These are phyloP conservation scores for Cephus nigrinus DNA, from an alignment of 2,888 invertebrate genomes.

Conservation along the genomic window DNA sequence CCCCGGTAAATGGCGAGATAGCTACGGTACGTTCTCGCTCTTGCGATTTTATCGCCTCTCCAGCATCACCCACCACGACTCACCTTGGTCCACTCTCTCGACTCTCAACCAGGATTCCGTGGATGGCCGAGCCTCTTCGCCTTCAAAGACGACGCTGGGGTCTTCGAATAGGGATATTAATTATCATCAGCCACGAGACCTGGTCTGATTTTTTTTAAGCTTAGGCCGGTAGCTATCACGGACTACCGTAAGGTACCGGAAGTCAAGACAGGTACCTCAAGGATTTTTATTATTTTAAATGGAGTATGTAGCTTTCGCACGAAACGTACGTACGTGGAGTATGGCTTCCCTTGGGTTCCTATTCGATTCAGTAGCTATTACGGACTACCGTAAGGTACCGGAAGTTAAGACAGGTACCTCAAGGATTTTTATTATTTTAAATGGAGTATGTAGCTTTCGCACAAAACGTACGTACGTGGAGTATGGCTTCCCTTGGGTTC, in stretches of 20 bases:
- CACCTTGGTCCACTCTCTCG: conserved; percentile 23
- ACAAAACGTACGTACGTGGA: not conserved
- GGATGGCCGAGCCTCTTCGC: conserved; percentile 9
- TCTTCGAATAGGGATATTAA: conserved; percentile 26
- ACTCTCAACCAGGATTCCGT: conserved; percentile 10
- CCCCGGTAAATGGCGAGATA: conserved; percentile 43
- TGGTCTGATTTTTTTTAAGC: not conserved
- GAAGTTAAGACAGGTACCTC: not conserved
- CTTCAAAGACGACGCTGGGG: conserved; percentile 8
- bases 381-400: too few relatives aligned
- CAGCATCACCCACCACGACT: conserved; percentile 20
- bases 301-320: not conserved
- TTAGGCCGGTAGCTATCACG: too few relatives aligned
- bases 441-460: not conserved
- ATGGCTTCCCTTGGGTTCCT: not conserved
- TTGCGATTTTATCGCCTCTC: conserved; percentile 51
- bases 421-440: not conserved
- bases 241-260: too few relatives aligned
- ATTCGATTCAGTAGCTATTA: not conserved
- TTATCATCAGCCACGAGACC: conserved; percentile 14
- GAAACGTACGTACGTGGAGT: not conserved
- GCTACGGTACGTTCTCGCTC: conserved; percentile 39
- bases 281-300: not conserved
- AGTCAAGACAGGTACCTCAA: not conserved
- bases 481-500: not conserved